Conservation (phyloP, 2,113 vertebrate genomes). For the Larimichthys polyactis region DNA sequence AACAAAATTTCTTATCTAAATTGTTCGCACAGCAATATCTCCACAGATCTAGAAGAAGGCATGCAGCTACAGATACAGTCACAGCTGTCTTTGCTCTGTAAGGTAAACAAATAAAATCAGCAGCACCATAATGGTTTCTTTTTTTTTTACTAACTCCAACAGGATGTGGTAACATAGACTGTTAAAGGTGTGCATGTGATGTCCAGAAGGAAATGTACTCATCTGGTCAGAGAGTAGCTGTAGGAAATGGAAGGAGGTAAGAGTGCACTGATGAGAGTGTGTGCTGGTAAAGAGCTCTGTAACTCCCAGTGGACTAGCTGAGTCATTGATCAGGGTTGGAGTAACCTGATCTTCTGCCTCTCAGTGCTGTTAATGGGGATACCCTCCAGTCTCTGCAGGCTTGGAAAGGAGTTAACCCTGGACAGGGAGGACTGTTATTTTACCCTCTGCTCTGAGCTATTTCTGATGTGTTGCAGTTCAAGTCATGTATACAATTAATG, state of each 20-base stretch:
- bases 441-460: not conserved
- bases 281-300: conserved; percentile 52
- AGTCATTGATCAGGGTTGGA: conserved; percentile 63
- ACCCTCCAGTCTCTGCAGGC: conserved; percentile 9
- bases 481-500: not conserved
- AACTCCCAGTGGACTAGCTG: conserved; percentile 39
- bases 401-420: conserved; percentile 9
- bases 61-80: not conserved
- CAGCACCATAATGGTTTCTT: conserved; percentile 4
- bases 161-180: conserved; percentile 58
- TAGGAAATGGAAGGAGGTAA: conserved; percentile 45
- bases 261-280: conserved; percentile 51
- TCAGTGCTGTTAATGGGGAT: conserved; percentile 43
- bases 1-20: conserved; percentile 52
- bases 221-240: conserved; percentile 24
- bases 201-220: conserved; percentile 49
- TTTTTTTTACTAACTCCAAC: conserved; percentile 12
- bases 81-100: not conserved
- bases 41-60: conserved; percentile 5
- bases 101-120: conserved; percentile 1
- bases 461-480: conserved; percentile 9
- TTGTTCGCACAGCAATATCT: conserved; percentile 16
- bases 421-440: not conserved
- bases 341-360: conserved; percentile 44
- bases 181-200: conserved; percentile 42